Evolutionary conservation across 2,797 vertebrate species (phyloP), one percentile per base, ranked within the genome.

Genomic region (Crenichthys baileyi): DNA sequence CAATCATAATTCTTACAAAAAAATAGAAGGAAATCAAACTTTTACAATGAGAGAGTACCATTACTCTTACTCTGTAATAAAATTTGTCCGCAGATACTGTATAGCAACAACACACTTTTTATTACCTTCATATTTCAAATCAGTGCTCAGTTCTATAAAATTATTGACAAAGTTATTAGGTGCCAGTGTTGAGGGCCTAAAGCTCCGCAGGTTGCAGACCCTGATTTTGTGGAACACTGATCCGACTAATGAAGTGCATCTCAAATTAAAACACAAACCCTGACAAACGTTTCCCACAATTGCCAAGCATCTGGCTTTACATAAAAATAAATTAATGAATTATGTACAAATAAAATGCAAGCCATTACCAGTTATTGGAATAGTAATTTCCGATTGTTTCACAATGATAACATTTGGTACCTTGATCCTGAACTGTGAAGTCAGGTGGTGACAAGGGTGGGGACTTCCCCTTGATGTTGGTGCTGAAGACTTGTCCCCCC

Each of bases 401-500:
- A 46, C 12, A 70, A 8, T 1, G 12, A 16, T 13, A 44, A 89
- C 46, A 91, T 60, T 29, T 29, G 8, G 24, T 95, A 99, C 98
- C 98, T 97, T 99, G 98, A 94, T 99, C 98, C 90, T 98, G 96
- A 41, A 96, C 95, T 46, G 97, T 44, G n/a, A 95, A 98, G 82
- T 97, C 94, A 1, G n/a, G 98, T 99, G 72, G 98, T 99, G 89
- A 99, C 97, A 13, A 99, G 94, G 98, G 98, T 65, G 98, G 97
- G 58, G 98, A 93, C 85, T 99, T 98, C 82, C 98, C 98, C 91
- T 96, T 96, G 71, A 95, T 68, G 82, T 96, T 97, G 56, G 98
- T 99, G 81, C 87, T 88, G 82, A 96, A 99, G 60, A 97, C 88
- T 76, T 98, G 96, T 13, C 96, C 96, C 63, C 93, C 96, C 76